These are phyloP conservation scores for Aleadryas rufinucha DNA, from an alignment of 2,113 vertebrate genomes.

Conservation along the genomic window DNA sequence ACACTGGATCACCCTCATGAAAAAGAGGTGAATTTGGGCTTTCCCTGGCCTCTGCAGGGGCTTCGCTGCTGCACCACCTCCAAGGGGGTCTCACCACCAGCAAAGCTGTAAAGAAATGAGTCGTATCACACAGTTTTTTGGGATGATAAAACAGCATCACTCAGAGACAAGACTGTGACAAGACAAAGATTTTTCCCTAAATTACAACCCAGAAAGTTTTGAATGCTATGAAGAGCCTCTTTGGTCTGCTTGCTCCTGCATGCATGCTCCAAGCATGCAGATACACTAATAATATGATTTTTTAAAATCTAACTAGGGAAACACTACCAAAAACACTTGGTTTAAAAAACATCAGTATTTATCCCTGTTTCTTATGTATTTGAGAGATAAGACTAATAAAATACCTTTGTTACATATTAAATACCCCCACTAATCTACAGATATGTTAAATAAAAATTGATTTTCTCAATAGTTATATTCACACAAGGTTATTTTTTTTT, in stretches of 20 bases:
- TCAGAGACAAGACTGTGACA: rapidly evolving
- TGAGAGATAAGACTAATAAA: background rate
- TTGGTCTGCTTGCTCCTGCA: background rate
- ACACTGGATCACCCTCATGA: background rate
- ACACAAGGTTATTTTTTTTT: background rate
- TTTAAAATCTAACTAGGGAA: background rate
- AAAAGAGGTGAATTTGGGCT: background rate
- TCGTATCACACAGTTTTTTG: background rate
- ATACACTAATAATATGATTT: background rate
- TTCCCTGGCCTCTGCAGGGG: background rate
- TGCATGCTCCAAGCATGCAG: background rate
- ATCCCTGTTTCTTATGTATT: background rate
- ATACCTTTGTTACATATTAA: background rate
- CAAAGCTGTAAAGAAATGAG: background rate
- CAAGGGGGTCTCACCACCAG: background rate
- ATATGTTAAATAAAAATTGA: background rate
- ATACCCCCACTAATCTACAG: background rate
- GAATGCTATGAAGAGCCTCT: background rate
- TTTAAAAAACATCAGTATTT: background rate
- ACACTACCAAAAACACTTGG: background rate
- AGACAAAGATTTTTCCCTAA: background rate
- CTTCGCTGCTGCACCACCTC: background rate
- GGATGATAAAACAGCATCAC: background rate
- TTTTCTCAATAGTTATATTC: background rate
- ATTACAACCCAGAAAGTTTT: background rate